Percentiles rank a stretch among this genome's conserved stretches.
phyloP scores from a whole-genome alignment of 2,888 invertebrate genomes.

The Drosophila tripunctata region DNA sequence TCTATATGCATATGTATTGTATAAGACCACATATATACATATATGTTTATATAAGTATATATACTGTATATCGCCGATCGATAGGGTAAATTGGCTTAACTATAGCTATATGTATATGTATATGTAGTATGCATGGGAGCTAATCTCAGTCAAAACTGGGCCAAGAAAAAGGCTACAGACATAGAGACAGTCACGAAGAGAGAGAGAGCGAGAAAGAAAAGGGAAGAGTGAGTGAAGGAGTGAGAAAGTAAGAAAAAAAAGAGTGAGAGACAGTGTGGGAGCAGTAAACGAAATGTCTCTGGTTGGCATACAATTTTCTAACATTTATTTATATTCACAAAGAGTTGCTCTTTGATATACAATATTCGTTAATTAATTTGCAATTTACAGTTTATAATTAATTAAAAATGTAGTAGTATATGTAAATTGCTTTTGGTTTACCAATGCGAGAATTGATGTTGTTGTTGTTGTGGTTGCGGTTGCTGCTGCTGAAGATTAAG shows the following conservation, averaged over 20 bases:
- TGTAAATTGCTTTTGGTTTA: constrained; percentile 50
- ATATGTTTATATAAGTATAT: constrained; percentile 53
- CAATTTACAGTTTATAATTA: not conserved
- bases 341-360: constrained; percentile 5
- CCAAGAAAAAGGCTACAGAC: constrained; percentile 9
- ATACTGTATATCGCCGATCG: constrained; percentile 35
- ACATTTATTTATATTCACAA: constrained; percentile 4
- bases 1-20: constrained; percentile 37
- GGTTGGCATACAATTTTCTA: not conserved
- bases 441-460: constrained; percentile 47
- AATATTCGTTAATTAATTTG: constrained; percentile 12
- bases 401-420: constrained; percentile 6
- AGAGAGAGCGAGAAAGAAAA: not conserved
- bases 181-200: not conserved
- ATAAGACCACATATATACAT: constrained; percentile 26
- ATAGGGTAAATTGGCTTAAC: constrained; percentile 6
- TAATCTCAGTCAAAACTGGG: constrained; percentile 58
- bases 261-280: not conserved
- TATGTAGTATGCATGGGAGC: constrained; percentile 17
- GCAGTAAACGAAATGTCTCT: constrained; percentile 1
- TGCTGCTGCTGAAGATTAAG: no score
- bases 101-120: not conserved
- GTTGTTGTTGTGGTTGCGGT: not conserved
- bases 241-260: not conserved
- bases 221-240: no score